Percentiles rank a stretch among this genome's conserved stretches.
phyloP scores from a whole-genome alignment of 92 coral and sea anemone species.

The Phenganax marumi region DNA sequence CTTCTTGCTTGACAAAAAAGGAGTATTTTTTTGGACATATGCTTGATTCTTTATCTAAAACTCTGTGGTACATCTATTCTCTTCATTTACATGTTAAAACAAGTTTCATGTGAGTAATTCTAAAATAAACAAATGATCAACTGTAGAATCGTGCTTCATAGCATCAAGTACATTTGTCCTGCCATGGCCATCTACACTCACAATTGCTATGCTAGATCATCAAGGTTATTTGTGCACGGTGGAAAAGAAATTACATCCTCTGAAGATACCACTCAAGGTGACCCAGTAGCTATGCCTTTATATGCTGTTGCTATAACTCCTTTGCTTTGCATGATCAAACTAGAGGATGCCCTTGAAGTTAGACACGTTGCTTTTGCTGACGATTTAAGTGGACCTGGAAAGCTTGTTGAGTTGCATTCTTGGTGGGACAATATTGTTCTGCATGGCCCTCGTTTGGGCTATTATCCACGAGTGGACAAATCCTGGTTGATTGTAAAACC shows the following conservation, averaged over 20 bases:
- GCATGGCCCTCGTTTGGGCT: conserved; percentile 46
- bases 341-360: not conserved
- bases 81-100: too few relatives aligned
- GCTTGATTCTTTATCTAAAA: too few relatives aligned
- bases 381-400: conserved; percentile 15
- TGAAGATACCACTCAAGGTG: conserved; percentile 47
- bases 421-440: conserved; percentile 53
- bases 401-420: conserved; percentile 11
- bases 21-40: too few relatives aligned
- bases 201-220: conserved; percentile 14
- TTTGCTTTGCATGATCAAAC: conserved; percentile 13
- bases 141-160: conserved; percentile 16
- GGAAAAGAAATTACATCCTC: conserved; percentile 28
- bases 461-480: conserved; percentile 38
- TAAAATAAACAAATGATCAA: conserved; percentile 19
- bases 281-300: conserved; percentile 32
- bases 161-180: conserved; percentile 3
- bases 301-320: conserved; percentile 36
- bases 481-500: conserved; percentile 50
- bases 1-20: too few relatives aligned
- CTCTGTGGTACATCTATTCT: too few relatives aligned
- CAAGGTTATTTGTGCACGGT: conserved; percentile 27
- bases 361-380: conserved; percentile 37
- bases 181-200: conserved; percentile 12
- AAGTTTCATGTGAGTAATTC: too few relatives aligned